Conservation (phyloP, 1,140 invertebrate species). For the Schlechtendalia chinensis region DNA sequence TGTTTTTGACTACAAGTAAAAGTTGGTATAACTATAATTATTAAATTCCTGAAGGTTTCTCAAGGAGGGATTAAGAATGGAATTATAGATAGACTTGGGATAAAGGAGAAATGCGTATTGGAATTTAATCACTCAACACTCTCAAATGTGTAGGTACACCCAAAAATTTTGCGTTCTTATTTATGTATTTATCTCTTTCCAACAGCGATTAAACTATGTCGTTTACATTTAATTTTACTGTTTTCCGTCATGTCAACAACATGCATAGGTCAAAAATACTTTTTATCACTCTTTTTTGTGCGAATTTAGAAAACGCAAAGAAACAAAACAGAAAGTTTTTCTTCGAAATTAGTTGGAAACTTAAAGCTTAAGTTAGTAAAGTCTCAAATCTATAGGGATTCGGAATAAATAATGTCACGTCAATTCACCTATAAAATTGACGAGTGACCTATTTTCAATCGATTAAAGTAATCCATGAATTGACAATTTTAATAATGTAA, state of each 20-base stretch:
- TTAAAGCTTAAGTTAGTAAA: background rate
- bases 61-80: constrained; percentile 22
- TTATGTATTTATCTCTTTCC: background rate
- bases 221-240: background rate
- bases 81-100: background rate
- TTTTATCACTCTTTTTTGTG: background rate
- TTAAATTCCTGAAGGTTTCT: constrained; percentile 34
- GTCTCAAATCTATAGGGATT: background rate
- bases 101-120: background rate
- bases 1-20: background rate
- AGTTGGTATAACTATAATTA: constrained; percentile 4
- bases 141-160: background rate
- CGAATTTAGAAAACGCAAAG: background rate
- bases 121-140: constrained; percentile 45
- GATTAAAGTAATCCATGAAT: no score
- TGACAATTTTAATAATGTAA: no score
- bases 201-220: no score
- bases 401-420: no score
- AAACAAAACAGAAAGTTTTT: background rate
- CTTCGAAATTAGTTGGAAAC: background rate
- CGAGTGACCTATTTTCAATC: no score
- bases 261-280: background rate
- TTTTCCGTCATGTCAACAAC: background rate
- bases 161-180: constrained; percentile 4
- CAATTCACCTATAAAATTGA: no score